Evolutionary conservation across 2,888 invertebrate genomes (phyloP).

Genomic region (Anthophora plumipes): DNA sequence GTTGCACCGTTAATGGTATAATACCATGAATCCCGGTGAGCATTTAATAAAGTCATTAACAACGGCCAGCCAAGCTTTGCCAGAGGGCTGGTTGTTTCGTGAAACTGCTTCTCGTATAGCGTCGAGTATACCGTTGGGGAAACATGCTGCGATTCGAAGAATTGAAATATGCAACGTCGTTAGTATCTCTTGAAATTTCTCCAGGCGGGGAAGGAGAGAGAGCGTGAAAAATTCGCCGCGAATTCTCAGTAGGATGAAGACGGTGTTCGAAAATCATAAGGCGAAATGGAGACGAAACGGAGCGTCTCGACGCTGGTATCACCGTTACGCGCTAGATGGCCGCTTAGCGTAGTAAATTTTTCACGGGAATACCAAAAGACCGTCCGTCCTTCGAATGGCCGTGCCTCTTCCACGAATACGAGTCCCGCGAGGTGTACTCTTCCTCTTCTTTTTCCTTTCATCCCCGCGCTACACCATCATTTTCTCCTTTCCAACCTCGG

Average conservation of each 20-base stretch:
- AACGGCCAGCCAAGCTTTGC: neutral
- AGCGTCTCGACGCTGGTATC: constrained; percentile 1
- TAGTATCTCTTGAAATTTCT: neutral
- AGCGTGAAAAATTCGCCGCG: neutral
- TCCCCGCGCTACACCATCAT: constrained; percentile 23
- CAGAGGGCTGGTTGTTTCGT: neutral
- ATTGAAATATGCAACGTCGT: neutral
- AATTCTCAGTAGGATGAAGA: neutral
- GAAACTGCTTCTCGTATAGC: neutral
- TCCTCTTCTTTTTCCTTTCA: constrained; percentile 41
- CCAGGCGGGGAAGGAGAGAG: neutral
- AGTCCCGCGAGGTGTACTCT: constrained; percentile 77
- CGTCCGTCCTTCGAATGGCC: constrained; percentile 76
- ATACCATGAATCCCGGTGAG: constrained; percentile 3
- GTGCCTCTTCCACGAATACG: constrained; percentile 77
- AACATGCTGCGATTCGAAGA: no score
- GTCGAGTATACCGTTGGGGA: no score
- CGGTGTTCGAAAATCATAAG: constrained; percentile 22
- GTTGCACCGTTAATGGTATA: constrained; percentile 20
- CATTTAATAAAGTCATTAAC: constrained; percentile 52
- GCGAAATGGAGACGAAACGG: neutral
- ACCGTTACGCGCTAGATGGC: constrained; percentile 4
- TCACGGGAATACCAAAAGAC: constrained; percentile 68
- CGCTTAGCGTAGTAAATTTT: constrained; percentile 75
- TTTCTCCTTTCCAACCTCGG: constrained; percentile 34